Percentiles rank a stretch among this genome's conserved stretches.
These are phyloP conservation scores for Drosophila eohydei DNA, from an alignment of 2,888 invertebrate genomes.

Conservation along the genomic window DNA sequence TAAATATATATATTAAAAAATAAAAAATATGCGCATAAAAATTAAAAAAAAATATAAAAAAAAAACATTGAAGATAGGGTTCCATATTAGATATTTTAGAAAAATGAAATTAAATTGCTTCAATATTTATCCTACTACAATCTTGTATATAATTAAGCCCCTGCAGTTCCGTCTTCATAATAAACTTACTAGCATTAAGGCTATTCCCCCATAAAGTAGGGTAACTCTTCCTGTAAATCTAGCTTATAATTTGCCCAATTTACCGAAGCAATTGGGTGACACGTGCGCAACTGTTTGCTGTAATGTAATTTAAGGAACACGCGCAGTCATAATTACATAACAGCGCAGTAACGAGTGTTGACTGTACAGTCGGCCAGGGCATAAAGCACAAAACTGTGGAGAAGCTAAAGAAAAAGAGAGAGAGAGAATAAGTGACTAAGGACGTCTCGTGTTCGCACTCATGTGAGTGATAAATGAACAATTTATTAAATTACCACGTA, in stretches of 20 bases:
- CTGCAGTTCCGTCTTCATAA: background rate
- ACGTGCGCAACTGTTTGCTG: constrained; percentile 17
- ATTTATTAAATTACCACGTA: constrained; percentile 73
- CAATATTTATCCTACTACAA: background rate
- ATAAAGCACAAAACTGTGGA: background rate
- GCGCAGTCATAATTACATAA: constrained; percentile 61
- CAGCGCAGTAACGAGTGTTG: constrained; percentile 23
- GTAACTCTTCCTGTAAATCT: background rate
- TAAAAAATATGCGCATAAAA: background rate
- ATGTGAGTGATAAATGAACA: constrained; percentile 73
- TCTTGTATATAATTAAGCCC: background rate
- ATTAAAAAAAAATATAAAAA: background rate
- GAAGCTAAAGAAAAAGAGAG: constrained; percentile 26
- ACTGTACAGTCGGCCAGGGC: constrained; percentile 16
- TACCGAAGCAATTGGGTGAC: constrained; percentile 1
- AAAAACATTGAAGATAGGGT: background rate
- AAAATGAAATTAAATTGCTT: background rate
- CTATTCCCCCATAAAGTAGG: background rate
- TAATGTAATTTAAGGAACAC: constrained; percentile 31
- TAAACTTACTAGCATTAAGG: background rate
- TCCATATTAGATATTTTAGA: background rate
- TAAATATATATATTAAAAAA: background rate
- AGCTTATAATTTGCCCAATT: constrained; percentile 16
- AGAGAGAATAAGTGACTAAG: background rate
- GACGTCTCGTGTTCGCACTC: constrained; percentile 41